Evolutionary conservation across 2,113 vertebrate species (phyloP).

Genomic region (Caranx ignobilis): DNA sequence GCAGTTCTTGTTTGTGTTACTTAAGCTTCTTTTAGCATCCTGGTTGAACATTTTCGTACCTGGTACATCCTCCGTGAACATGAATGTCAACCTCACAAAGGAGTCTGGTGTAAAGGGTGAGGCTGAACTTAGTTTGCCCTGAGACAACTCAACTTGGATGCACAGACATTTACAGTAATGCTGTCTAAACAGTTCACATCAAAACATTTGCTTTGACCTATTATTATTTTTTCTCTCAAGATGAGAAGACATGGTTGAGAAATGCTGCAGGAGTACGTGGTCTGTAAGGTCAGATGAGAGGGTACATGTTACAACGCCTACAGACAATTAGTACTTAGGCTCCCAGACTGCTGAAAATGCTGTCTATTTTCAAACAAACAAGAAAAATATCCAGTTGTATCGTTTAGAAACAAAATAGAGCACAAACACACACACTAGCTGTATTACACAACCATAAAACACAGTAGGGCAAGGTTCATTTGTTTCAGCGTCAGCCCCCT

Average conservation of each 20-base stretch:
- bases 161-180: too few relatives aligned
- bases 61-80: not conserved
- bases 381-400: too few relatives aligned
- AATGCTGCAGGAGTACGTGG: too few relatives aligned
- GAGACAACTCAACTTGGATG: not conserved
- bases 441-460: conserved; percentile 37
- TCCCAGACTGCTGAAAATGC: too few relatives aligned
- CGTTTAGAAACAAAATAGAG: not conserved
- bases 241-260: too few relatives aligned
- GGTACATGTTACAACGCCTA: too few relatives aligned
- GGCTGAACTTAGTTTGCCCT: not conserved
- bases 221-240: not conserved
- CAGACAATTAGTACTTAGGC: too few relatives aligned
- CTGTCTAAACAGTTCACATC: not conserved
- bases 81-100: not conserved
- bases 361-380: too few relatives aligned
- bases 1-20: not conserved
- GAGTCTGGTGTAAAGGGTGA: not conserved
- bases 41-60: not conserved
- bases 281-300: too few relatives aligned
- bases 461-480: conserved; percentile 1
- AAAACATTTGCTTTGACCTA: not conserved
- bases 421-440: not conserved
- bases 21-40: not conserved
- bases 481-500: conserved; percentile 7